These are phyloP conservation scores for Ditylenchus weischeri DNA, from an alignment of 2,888 invertebrate genomes.

Conservation along the genomic window DNA sequence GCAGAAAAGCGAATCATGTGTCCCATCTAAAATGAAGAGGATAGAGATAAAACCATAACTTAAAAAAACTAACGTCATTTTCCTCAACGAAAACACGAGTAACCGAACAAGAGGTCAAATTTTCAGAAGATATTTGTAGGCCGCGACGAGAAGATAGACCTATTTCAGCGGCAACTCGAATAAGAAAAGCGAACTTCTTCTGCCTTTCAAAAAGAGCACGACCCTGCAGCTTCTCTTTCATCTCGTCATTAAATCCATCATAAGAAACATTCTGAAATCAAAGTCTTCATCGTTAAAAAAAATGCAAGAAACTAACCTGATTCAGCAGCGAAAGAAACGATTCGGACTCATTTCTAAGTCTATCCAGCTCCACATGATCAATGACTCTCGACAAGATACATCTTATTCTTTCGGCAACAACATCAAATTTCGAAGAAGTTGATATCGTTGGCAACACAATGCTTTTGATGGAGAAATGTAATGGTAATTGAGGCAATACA, in stretches of 20 bases:
- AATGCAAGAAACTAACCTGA: neutral
- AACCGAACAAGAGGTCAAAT: constrained; percentile 17
- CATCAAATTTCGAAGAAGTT: too few relatives aligned
- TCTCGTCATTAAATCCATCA: constrained; percentile 38
- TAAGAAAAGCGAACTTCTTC: constrained; percentile 29
- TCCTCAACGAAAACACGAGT: neutral
- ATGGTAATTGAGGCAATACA: constrained; percentile 13
- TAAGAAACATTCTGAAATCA: constrained; percentile 1
- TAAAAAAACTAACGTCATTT: neutral
- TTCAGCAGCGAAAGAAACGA: constrained; percentile 14
- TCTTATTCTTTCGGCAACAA: neutral
- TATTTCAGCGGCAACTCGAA: constrained; percentile 20
- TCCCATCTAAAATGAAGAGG: constrained; percentile 19
- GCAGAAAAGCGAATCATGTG: constrained; percentile 23
- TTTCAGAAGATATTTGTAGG: constrained; percentile 31
- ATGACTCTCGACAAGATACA: constrained; percentile 17
- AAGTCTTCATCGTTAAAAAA: neutral
- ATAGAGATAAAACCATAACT: neutral
- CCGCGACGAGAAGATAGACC: constrained; percentile 34
- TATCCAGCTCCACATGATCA: constrained; percentile 34
- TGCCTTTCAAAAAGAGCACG: constrained; percentile 36
- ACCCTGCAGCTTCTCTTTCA: constrained; percentile 42
- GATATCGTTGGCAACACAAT: neutral
- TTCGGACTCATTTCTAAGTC: constrained; percentile 7
- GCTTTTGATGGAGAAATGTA: neutral